Base-by-base conservation (phyloP, 2,113 vertebrate genomes). In the Ascaphus truei region DNA sequence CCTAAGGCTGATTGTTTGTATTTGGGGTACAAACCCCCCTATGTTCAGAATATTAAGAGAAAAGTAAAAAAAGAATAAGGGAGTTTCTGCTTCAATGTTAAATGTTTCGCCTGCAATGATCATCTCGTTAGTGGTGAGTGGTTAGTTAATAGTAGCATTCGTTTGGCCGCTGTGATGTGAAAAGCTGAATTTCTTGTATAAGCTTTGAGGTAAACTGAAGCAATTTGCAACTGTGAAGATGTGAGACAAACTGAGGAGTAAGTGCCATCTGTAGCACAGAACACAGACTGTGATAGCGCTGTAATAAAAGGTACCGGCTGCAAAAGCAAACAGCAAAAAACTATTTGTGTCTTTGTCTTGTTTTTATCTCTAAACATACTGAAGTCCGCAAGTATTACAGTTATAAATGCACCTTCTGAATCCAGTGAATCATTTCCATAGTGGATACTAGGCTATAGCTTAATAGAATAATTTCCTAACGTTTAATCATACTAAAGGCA, bases 211-310 rank as follows among this genome's bases (percentile, higher is more conserved):
- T 33, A 47, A 45, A 62, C 41, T 47, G 41, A 48, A 48, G 60
- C 60, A 62, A 47, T 62, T 62, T 62, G 41, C 37, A 62, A 62
- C 41, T 33, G 60, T 48, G 41, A 48, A 62, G 60, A 62, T 62
- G 48, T 48, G 41, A 62, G 60, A 62, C 60, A 62, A 62, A 62
- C 20, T 39, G 33, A 62, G 27, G 26, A 29, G 20, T 62, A 47
- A 48, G 29, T 48, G 22, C 41, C 60, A 62, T 47, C 60, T 48
- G 60, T 62, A 62, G 60, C 11, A 22, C 43, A 33, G 60, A 20
- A 22, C 43, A 33, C 41, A 62, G 60, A 48, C 48, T 41, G 30
- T 30, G 37, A 27, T 16, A 62, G 41, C 15, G 10, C 48, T 33
- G 48, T 31, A 34, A 48, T 47, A 62, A 59, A 47, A 48, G 12